These are phyloP conservation scores for Dynastes tityus DNA, from an alignment of 2,888 invertebrate genomes.

Conservation along the genomic window DNA sequence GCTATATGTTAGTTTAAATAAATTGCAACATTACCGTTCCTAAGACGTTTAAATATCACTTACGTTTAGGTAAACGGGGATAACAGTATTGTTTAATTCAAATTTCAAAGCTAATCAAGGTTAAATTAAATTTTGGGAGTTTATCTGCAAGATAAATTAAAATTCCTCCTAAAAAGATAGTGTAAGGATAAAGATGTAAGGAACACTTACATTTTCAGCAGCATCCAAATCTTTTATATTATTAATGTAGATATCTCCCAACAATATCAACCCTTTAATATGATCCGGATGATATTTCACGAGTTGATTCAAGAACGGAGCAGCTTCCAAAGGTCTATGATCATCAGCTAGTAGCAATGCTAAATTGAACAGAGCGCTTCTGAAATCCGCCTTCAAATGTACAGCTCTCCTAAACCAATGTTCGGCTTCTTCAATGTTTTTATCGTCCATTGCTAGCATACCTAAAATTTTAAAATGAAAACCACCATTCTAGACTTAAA, in stretches of 20 bases:
- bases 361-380: constrained; percentile 95
- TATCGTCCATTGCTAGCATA: constrained; percentile 97
- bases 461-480: constrained; percentile 69
- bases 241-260: constrained; percentile 97
- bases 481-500: no score
- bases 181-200: no score
- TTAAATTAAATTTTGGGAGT: no score
- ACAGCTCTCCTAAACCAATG: constrained; percentile 93
- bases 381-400: constrained; percentile 89
- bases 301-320: constrained; percentile 92
- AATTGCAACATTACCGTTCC: no score
- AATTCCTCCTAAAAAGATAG: no score
- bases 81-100: no score
- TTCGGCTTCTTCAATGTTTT: constrained; percentile 90
- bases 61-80: no score
- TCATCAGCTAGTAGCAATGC: constrained; percentile 92
- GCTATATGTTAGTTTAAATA: no score
- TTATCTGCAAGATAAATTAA: no score
- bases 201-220: constrained; percentile 87
- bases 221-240: constrained; percentile 94
- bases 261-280: constrained; percentile 92
- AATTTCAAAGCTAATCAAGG: no score
- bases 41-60: no score
- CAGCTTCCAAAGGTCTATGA: constrained; percentile 90
- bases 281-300: constrained; percentile 94